Base-by-base conservation (phyloP, 2,113 vertebrate genomes). In the Chaetura pelagica region DNA sequence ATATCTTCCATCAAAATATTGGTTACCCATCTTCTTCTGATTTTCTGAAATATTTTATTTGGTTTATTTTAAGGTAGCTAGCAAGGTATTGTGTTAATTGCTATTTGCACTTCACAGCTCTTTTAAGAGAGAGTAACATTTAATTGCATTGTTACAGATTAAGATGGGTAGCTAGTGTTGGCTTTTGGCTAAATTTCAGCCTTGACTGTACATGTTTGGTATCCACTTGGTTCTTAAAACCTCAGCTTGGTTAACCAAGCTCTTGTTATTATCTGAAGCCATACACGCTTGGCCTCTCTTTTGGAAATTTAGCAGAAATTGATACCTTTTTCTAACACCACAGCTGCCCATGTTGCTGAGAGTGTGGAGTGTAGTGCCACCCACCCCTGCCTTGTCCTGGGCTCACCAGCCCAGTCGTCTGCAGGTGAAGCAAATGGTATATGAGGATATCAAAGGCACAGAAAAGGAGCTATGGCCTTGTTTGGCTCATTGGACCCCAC, bases 21-120 rank as follows among this genome's bases (percentile, higher is more conserved):
- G 52, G 64, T 87, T 64, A 29, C 26, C 51, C 18, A 3, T 52
- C 27, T 49, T 66, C 34, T 64, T 26, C 32, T 75, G 22, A 49
- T 79, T 80, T 93, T 79, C 63, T 62, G 67, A 64, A 87, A 61
- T 66, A 20, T 52, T 64, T 82, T 17, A 71, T 49, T 82, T n/a
- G 23, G 35, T 61, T 79, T 69, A 59, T 90, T 79, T 66, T 57
- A 46, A 80, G 34, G 51, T 51, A 61, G 34, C 30, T 83, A 79
- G 51, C 34, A 87, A 90, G 24, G 38, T 87, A 83, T 34, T 27
- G 5, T 48, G 32, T 75, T 84, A 83, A 71, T 87, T 90, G 34
- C 44, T 27, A 8, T 74, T 87, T 79, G 58, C 26, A 44, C 44
- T 79, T 83, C n/a, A 42, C 32, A 59, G 51, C 22, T 73, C 61